These are phyloP conservation scores for Acinonyx jubatus DNA, from an alignment of 2,113 vertebrate species.

Conservation along the genomic window DNA sequence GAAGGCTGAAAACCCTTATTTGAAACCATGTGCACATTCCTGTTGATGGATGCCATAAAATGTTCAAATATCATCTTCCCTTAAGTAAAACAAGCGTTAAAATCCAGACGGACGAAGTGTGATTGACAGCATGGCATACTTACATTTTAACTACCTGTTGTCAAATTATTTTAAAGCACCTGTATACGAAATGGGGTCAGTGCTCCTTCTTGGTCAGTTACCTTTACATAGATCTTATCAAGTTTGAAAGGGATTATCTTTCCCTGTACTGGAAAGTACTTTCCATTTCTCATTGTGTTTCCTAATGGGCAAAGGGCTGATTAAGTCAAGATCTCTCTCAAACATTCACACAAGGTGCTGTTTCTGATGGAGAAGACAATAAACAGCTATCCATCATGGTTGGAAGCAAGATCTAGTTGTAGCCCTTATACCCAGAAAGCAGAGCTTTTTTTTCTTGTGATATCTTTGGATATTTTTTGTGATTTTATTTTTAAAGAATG, in stretches of 20 bases:
- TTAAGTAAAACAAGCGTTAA: slow-evolving; percentile 75
- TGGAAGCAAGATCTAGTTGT: not conserved
- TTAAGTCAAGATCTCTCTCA: not conserved
- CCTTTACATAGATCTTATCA: not conserved
- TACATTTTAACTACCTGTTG: slow-evolving; percentile 74
- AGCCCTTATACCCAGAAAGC: not conserved
- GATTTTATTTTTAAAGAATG: not conserved
- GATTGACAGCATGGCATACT: slow-evolving; percentile 75
- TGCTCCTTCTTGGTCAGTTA: slow-evolving; percentile 24
- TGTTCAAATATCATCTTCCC: slow-evolving; percentile 78
- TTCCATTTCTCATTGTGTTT: not conserved
- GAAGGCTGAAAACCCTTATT: slow-evolving; percentile 77
- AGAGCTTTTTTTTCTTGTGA: not conserved
- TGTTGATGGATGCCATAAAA: slow-evolving; percentile 79
- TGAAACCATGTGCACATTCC: slow-evolving; percentile 74
- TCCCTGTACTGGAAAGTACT: not conserved
- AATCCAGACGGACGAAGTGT: slow-evolving; percentile 70
- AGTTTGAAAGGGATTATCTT: not conserved
- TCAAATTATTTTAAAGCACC: slow-evolving; percentile 54
- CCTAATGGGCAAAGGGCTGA: not conserved
- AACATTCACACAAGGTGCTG: not conserved
- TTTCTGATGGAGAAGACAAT: not conserved
- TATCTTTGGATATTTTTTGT: not conserved
- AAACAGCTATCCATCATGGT: not conserved
- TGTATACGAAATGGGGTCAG: not conserved